Base-by-base conservation (phyloP, 2,113 vertebrate genomes). In the Electrona antarctica region DNA sequence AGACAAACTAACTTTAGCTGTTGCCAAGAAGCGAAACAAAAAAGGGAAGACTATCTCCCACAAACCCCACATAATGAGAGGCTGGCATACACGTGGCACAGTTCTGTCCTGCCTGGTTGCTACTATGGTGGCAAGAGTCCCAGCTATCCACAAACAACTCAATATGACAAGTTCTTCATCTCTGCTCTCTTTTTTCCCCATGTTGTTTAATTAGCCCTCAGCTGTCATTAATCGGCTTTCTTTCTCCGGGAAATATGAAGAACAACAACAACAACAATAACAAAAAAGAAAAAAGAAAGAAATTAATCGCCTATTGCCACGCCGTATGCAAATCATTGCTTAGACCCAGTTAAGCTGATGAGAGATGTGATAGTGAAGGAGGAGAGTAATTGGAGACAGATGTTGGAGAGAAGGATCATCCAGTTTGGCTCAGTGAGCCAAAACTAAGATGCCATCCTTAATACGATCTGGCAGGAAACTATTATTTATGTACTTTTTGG, bases 311-410 rank as follows among this genome's bases (percentile, higher is more conserved):
- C 89, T 80, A 89, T 94, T 87, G 90, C 88, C 80, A 83, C 46
- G 74, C 86, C 83, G 77, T 87, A 90, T 93, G 91, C 88, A 92
- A 91, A 93, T 92, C 79, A 90, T 92, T 87, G 78, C 86, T 87
- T 89, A 91, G 85, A 81, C 85, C 85, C 82, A 56, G 82, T 88
- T 89, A 88, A 85, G 84, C 88, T 71, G 85, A 91, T 90, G 87
- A 88, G 86, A 91, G 84, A 89, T 84, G 68, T 77, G 87, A 91
- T 88, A 84, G 76, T 76, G 75, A 76, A 89, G 75, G 77, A 80
- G 82, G 85, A 84, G 81, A 91, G 85, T 93, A 93, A 94, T 94
- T 91, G 89, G 84, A 89, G 88, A 92, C 92, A 93, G 93, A 92
- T 93, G 92, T 92, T 93, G 74, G 76, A 82, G 74, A 91, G 89